A percentile compares a stretch with the other conserved stretches of the same genome.
Conservation (phyloP, 2,888 invertebrate genomes). For the Orchesellides sinensis region DNA sequence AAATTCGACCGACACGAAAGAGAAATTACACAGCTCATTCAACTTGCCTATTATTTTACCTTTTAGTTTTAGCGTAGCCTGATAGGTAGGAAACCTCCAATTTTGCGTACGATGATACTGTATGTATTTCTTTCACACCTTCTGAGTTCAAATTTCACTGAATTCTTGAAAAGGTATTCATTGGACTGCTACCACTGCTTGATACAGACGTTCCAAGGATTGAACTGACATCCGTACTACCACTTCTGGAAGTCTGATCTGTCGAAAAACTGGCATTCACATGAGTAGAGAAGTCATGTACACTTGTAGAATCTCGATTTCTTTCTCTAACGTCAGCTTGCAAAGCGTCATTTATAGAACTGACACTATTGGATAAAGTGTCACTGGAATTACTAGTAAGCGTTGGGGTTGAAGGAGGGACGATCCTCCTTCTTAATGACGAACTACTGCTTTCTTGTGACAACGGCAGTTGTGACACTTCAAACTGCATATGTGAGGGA, state of each 20-base stretch:
- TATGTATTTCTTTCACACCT: too few relatives aligned
- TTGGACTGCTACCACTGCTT: slow-evolving; percentile 21
- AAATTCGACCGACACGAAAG: too few relatives aligned
- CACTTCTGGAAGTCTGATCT: slow-evolving; percentile 44
- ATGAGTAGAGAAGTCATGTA: slow-evolving; percentile 55
- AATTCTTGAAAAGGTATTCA: slow-evolving; percentile 46
- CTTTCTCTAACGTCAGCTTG: slow-evolving; percentile 17
- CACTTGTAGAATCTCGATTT: slow-evolving; percentile 23
- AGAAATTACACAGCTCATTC: too few relatives aligned
- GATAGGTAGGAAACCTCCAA: too few relatives aligned
- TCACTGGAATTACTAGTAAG: slow-evolving; percentile 52
- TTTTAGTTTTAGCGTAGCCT: too few relatives aligned
- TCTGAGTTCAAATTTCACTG: too few relatives aligned
- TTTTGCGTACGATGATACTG: too few relatives aligned
- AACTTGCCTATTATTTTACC: too few relatives aligned
- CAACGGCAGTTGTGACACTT: slow-evolving; percentile 47
- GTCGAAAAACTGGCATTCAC: slow-evolving; percentile 53
- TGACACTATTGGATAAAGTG: slow-evolving; percentile 35
- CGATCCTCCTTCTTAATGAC: slow-evolving; percentile 36
- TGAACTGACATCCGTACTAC: slow-evolving; percentile 40
- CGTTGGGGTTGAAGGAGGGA: slow-evolving; percentile 28
- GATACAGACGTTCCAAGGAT: slow-evolving; percentile 35
- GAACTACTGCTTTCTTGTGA: background rate
- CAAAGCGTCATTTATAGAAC: slow-evolving; percentile 32
- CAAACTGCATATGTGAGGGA: slow-evolving; percentile 43